phyloP scores from a whole-genome alignment of 2,113 vertebrate species.

The Laterallus jamaicensis region DNA sequence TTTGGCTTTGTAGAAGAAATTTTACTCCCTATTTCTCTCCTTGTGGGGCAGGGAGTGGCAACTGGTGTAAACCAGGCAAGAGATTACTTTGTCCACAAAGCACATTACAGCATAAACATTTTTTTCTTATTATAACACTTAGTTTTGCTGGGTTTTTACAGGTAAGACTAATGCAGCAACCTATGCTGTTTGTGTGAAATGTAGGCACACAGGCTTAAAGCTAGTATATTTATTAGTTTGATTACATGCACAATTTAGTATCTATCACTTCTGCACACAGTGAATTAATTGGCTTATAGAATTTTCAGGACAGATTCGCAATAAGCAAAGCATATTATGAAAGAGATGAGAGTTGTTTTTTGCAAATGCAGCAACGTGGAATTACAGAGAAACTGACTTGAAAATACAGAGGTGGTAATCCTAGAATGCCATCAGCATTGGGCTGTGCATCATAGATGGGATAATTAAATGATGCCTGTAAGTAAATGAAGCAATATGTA shows the following conservation, averaged over 20 bases:
- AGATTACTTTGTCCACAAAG: not conserved
- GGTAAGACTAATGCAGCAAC: not conserved
- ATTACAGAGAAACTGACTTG: not conserved
- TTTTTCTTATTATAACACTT: not conserved
- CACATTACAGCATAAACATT: not conserved
- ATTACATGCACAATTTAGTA: not conserved
- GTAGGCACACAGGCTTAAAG: not conserved
- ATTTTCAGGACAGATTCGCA: not conserved
- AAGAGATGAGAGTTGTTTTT: not conserved
- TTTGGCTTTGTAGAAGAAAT: not conserved
- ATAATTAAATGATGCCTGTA: slow-evolving; percentile 1
- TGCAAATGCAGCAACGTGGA: not conserved
- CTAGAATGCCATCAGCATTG: not conserved
- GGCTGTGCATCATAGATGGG: not conserved
- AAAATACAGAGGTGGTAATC: not conserved
- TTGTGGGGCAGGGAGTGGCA: not conserved
- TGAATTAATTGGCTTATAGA: not conserved
- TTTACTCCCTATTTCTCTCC: not conserved
- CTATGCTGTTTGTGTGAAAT: not conserved
- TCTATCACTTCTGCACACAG: not conserved
- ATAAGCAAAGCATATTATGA: not conserved
- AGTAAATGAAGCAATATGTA: slow-evolving; percentile 18
- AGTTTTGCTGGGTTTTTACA: not conserved
- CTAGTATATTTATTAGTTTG: not conserved
- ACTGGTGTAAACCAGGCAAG: not conserved